These are phyloP conservation scores for Camelus dromedarius DNA, from an alignment of 2,113 vertebrate species.

Conservation along the genomic window DNA sequence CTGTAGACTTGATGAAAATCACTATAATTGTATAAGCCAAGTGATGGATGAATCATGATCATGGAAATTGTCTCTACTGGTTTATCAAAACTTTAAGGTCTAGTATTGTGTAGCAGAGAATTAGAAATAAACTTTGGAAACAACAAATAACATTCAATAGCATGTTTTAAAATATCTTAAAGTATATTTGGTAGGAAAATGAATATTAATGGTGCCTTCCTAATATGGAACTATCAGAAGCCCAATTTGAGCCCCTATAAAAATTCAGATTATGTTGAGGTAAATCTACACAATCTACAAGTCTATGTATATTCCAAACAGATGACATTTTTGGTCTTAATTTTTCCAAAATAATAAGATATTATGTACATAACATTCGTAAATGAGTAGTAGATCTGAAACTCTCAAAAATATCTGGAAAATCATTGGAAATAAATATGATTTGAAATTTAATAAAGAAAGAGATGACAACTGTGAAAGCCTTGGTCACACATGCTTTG, in stretches of 20 bases:
- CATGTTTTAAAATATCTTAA: conserved; percentile 51
- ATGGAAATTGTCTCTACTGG: conserved; percentile 53
- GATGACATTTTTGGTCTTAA: background rate
- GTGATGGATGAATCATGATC: conserved; percentile 48
- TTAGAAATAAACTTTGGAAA: conserved; percentile 75
- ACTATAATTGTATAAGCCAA: conserved; percentile 1
- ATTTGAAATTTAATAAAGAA: conserved; percentile 14
- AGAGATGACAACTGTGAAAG: background rate
- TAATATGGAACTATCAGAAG: conserved; percentile 55
- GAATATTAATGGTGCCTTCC: conserved; percentile 55
- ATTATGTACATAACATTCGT: background rate
- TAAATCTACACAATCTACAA: background rate
- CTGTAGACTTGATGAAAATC: conserved; percentile 68
- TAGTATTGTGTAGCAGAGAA: conserved; percentile 58
- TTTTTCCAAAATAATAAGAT: conserved; percentile 46
- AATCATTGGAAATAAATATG: conserved; percentile 3
- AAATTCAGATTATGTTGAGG: conserved; percentile 77
- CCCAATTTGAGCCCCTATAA: conserved; percentile 70
- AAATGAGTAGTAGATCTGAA: background rate
- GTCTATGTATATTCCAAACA: conserved; percentile 33
- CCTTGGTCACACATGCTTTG: background rate
- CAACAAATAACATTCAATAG: conserved; percentile 52
- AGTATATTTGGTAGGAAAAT: conserved; percentile 77
- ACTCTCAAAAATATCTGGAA: background rate
- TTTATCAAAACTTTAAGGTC: conserved; percentile 68